Evolutionary conservation across 2,797 vertebrate genomes (phyloP).

Genomic region (Chaetodon trifasciatus): DNA sequence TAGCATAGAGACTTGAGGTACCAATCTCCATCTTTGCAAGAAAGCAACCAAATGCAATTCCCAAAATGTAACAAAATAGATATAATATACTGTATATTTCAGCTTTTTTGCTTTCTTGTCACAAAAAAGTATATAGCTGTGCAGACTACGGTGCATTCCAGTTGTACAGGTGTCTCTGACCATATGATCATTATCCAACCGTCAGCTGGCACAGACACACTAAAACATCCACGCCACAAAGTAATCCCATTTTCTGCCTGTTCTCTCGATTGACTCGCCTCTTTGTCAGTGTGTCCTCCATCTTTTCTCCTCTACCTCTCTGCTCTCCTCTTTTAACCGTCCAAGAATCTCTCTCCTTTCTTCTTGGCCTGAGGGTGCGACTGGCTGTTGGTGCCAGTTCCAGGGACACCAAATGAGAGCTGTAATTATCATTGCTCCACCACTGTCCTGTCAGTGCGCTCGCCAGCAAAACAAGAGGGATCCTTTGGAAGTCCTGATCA

Average conservation of each 20-base stretch:
- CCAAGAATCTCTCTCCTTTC: constrained; percentile 80
- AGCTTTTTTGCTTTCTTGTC: background rate
- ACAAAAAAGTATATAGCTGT: background rate
- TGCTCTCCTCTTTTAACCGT: constrained; percentile 65
- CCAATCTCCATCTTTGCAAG: background rate
- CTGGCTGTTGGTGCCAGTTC: constrained; percentile 81
- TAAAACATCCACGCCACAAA: constrained; percentile 57
- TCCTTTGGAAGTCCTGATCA: constrained; percentile 87
- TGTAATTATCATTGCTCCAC: constrained; percentile 88
- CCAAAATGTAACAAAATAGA: background rate
- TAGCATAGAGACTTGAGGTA: background rate
- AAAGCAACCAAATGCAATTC: background rate
- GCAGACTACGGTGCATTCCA: background rate
- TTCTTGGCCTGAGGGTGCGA: constrained; percentile 81
- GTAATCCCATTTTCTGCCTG: constrained; percentile 80
- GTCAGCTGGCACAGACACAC: constrained; percentile 37
- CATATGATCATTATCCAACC: constrained; percentile 30
- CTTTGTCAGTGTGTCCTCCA: constrained; percentile 67
- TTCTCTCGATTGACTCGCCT: constrained; percentile 68
- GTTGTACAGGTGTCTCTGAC: constrained; percentile 32
- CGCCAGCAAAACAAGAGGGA: constrained; percentile 85
- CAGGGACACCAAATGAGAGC: constrained; percentile 83
- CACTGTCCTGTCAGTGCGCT: constrained; percentile 86
- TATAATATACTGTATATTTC: background rate
- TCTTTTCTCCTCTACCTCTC: constrained; percentile 66